A percentile compares a stretch with the other conserved stretches of the same genome.
Conservation (phyloP, 2,888 invertebrate genomes). For the Artemia sinica region DNA sequence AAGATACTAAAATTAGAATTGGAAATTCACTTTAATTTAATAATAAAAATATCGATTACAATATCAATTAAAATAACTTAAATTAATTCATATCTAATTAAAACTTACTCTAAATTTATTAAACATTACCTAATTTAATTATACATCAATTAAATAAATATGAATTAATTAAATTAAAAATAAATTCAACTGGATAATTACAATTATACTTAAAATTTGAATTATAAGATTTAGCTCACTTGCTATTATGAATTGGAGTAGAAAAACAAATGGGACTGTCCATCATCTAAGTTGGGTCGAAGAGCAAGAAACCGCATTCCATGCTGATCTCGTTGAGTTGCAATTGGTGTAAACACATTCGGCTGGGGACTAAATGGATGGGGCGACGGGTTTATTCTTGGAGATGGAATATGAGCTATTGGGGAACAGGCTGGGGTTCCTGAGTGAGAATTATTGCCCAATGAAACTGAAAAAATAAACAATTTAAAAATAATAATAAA, state of each 20-base stretch:
- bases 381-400: neutral
- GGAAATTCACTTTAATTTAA: too few species aligned
- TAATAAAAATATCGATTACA: too few species aligned
- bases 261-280: neutral
- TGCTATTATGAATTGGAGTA: neutral
- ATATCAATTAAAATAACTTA: too few species aligned
- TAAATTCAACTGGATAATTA: too few species aligned
- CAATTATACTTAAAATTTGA: too few species aligned
- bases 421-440: neutral
- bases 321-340: conserved; percentile 2
- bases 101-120: too few species aligned
- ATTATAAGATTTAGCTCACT: neutral
- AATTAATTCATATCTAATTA: too few species aligned
- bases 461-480: neutral
- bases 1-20: too few species aligned
- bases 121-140: too few species aligned
- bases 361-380: neutral
- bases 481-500: too few species aligned
- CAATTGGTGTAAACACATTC: conserved; percentile 3
- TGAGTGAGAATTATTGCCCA: conserved; percentile 5
- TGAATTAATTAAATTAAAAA: too few species aligned
- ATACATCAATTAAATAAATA: too few species aligned
- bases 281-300: neutral
- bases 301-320: neutral
- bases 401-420: neutral